Evolutionary conservation across 2,113 vertebrate species (phyloP).

Genomic region (Leucosticte australis): DNA sequence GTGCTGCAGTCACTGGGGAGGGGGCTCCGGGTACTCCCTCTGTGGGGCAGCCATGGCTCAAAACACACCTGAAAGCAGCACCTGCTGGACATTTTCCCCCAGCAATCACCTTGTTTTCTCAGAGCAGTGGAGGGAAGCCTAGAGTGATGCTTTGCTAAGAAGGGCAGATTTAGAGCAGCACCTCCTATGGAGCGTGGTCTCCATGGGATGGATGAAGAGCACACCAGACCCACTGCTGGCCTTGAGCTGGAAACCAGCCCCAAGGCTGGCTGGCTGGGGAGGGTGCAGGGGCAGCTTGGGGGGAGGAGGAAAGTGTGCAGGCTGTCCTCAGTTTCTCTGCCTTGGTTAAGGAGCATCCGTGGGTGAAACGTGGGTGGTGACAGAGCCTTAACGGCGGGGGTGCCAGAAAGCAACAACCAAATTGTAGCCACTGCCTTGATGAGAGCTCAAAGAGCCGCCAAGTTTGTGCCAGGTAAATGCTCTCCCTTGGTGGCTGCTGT

Average conservation of each 20-base stretch:
- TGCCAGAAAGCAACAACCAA: not conserved
- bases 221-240: not conserved
- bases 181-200: rapidly evolving
- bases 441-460: not conserved
- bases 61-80: not conserved
- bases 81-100: not conserved
- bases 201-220: not conserved
- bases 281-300: not conserved
- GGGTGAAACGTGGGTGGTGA: rapidly evolving
- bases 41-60: rapidly evolving
- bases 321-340: rapidly evolving
- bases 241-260: not conserved
- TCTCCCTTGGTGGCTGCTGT: rapidly evolving
- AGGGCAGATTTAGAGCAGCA: rapidly evolving
- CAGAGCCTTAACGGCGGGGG: rapidly evolving
- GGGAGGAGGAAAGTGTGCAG: rapidly evolving
- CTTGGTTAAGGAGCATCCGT: not conserved
- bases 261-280: not conserved
- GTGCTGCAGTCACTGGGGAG: not conserved
- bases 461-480: not conserved
- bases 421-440: not conserved
- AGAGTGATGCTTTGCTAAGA: not conserved
- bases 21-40: not conserved
- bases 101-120: not conserved
- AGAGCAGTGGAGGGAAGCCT: not conserved